A percentile compares a stretch with the other conserved stretches of the same genome.
Evolutionary conservation across 2,113 vertebrate species (phyloP).

Genomic region (Calyptommatus sinebrachiatus): DNA sequence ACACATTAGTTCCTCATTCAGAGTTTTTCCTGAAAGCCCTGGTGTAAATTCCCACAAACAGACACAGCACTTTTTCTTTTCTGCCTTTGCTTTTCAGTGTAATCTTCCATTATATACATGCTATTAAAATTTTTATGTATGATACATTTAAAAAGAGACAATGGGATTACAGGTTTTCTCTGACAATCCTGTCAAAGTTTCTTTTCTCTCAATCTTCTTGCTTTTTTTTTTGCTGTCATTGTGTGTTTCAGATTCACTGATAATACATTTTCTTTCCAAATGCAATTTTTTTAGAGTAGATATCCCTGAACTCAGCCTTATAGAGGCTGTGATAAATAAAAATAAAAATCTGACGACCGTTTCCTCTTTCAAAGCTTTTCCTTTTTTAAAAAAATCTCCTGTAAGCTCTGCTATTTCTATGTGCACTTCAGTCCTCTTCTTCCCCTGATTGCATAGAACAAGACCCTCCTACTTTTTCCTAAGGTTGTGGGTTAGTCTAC

Average conservation of each 20-base stretch:
- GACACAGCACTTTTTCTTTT: too few species aligned
- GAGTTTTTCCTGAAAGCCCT: too few species aligned
- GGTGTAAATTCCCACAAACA: too few species aligned
- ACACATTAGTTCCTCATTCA: background rate
- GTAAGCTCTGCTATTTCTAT: background rate
- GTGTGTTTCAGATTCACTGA: too few species aligned
- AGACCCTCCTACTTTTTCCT: slow-evolving; percentile 12
- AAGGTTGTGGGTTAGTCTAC: background rate
- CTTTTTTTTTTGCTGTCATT: too few species aligned
- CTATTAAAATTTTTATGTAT: too few species aligned
- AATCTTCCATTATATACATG: too few species aligned
- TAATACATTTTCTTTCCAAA: background rate
- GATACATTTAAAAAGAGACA: too few species aligned
- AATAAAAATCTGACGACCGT: background rate
- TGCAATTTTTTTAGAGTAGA: background rate
- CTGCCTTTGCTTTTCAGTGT: too few species aligned
- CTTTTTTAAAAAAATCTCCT: background rate
- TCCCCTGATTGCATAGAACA: background rate
- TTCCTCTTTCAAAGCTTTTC: background rate
- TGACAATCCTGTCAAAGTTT: too few species aligned
- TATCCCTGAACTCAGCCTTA: background rate
- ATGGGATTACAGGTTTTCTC: too few species aligned
- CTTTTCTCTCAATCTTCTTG: too few species aligned
- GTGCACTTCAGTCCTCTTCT: background rate
- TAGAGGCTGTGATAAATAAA: background rate